phyloP scores from a whole-genome alignment of 2,113 vertebrate species.

The Antechinus stuartii region DNA sequence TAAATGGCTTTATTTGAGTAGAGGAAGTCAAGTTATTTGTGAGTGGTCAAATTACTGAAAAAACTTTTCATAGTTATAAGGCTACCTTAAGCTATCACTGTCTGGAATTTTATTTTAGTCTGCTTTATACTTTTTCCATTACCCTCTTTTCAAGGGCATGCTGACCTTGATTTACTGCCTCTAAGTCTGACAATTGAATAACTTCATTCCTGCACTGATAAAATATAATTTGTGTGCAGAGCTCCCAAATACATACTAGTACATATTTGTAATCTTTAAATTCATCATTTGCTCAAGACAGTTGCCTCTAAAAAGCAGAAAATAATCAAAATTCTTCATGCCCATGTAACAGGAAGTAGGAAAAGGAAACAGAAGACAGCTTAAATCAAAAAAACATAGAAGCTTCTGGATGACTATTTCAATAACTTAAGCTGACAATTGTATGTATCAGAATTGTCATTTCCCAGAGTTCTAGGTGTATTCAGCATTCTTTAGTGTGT shows the following conservation, averaged over 20 bases:
- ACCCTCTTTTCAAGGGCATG: neutral
- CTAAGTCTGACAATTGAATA: neutral
- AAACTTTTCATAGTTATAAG: neutral
- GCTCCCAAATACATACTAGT: neutral
- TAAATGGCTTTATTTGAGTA: neutral
- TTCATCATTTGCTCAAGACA: neutral
- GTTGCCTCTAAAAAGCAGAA: neutral
- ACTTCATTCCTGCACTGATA: neutral
- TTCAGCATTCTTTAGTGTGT: conserved; percentile 3
- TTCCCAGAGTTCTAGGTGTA: neutral
- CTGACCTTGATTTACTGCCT: neutral
- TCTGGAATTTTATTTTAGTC: neutral
- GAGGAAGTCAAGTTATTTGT: neutral
- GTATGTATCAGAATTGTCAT: neutral
- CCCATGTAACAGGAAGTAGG: neutral
- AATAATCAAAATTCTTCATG: neutral
- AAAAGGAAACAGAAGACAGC: neutral
- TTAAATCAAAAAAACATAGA: neutral
- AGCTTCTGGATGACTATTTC: neutral
- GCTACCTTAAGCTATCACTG: neutral
- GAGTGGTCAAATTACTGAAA: neutral
- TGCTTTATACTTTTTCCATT: neutral
- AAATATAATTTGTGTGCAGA: neutral
- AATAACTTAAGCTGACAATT: neutral
- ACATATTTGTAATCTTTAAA: neutral